A percentile compares a stretch with the other conserved stretches of the same genome.
Evolutionary conservation across 2,797 vertebrate species (phyloP).

Genomic region (Ataeniobius toweri): DNA sequence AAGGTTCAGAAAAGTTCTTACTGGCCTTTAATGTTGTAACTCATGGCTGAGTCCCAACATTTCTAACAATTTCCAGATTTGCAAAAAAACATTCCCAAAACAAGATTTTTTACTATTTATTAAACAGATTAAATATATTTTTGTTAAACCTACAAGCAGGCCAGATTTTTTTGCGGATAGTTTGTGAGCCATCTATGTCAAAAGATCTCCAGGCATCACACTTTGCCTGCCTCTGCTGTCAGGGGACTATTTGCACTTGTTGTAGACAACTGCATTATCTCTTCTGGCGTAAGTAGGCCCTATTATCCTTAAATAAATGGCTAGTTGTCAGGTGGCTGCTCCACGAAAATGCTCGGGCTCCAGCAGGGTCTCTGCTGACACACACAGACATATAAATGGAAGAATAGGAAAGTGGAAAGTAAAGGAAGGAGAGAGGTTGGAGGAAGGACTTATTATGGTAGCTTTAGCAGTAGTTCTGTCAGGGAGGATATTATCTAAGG

Average conservation of each 20-base stretch:
- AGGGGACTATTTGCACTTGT: constrained; percentile 43
- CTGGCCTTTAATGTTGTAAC: too few species aligned
- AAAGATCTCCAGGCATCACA: constrained; percentile 41
- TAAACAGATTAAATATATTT: not conserved
- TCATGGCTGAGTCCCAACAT: constrained; percentile 12
- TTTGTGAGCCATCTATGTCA: constrained; percentile 6
- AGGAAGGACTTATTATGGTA: constrained; percentile 54
- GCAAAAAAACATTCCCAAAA: constrained; percentile 8
- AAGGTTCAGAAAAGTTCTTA: too few species aligned
- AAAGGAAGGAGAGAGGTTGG: constrained; percentile 23
- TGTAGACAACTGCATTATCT: constrained; percentile 52
- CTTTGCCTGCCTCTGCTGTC: constrained; percentile 41
- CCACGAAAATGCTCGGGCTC: constrained; percentile 47
- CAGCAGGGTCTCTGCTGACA: constrained; percentile 45
- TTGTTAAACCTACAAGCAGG: constrained; percentile 5
- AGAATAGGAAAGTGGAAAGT: constrained; percentile 22
- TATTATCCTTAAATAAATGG: constrained; percentile 68
- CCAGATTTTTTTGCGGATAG: constrained; percentile 5
- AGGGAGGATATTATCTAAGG: constrained; percentile 51
- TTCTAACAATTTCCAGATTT: constrained; percentile 33
- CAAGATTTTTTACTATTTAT: not conserved
- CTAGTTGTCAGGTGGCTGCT: constrained; percentile 49
- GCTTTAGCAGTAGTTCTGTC: constrained; percentile 41
- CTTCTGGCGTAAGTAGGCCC: constrained; percentile 63
- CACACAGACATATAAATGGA: constrained; percentile 33